A percentile compares a stretch with the other conserved stretches of the same genome.
phyloP scores from a whole-genome alignment of 2,888 invertebrate genomes.

The Malthinus seriepunctatus region DNA sequence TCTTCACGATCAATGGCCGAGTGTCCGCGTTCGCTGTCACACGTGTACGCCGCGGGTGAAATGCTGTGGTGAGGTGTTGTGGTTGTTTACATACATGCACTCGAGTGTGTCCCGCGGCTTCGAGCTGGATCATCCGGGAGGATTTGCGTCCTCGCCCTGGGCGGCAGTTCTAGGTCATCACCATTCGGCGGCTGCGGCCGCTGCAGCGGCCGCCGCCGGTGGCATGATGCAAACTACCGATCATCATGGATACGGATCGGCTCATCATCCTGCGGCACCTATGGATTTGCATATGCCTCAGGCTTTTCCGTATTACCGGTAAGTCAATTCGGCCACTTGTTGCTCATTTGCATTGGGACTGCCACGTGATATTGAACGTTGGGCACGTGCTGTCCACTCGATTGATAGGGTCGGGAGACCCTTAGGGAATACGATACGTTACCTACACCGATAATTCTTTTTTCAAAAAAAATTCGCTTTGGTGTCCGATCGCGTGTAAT shows the following conservation, averaged over 20 bases:
- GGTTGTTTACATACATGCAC: conserved; percentile 42
- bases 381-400: conserved; percentile 48
- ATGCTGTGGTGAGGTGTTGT: conserved; percentile 37
- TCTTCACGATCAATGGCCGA: conserved; percentile 65
- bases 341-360: conserved; percentile 51
- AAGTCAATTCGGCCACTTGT: conserved; percentile 51
- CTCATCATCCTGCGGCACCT: conserved; percentile 62
- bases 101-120: conserved; percentile 49
- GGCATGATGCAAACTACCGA: conserved; percentile 56
- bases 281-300: conserved; percentile 93
- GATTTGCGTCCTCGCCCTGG: conserved; percentile 75
- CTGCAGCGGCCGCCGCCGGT: conserved; percentile 52
- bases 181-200: conserved; percentile 52
- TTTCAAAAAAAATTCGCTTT: neutral
- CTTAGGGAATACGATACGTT: neutral
- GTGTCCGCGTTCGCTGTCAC: conserved; percentile 62
- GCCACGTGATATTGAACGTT: conserved; percentile 50
- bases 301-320: conserved; percentile 91
- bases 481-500: neutral
- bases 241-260: conserved; percentile 62
- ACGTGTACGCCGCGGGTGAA: conserved; percentile 54
- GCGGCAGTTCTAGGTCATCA: conserved; percentile 71
- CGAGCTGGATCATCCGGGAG: conserved; percentile 77
- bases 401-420: conserved; percentile 8
- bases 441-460: neutral